Base-by-base conservation (phyloP, 2,113 vertebrate genomes). In the Phyllostomus discolor region DNA sequence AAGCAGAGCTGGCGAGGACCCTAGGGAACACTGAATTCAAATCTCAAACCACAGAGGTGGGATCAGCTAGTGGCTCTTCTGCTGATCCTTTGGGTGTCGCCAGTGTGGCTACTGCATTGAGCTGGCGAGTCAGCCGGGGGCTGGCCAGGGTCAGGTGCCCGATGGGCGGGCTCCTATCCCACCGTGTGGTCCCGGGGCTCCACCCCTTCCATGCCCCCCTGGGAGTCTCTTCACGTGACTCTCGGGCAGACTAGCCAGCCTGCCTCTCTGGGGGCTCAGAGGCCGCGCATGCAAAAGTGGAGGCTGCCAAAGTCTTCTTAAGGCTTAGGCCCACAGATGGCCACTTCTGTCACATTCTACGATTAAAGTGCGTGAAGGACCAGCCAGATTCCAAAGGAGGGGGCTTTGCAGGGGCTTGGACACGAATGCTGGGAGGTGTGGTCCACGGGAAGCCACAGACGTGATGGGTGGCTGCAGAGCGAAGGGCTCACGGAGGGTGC, bases 381-480 rank as follows among this genome's bases (percentile, higher is more conserved):
- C 33, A 8, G 11, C 33, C 59, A 67, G 6, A 35, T 52, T 31
- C 12, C 46, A 54, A 33, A 33, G 31, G 38, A 24, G 11, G 11
- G 2, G 31, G 10, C 28, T 1, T 0, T 5, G 17, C 57, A 43
- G 33, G 16, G 35, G 28, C 22, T 0, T 43, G n/a, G 26, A n/a
- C 19, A 5, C 35, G 43, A n/a, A 41, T 7, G 5, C 62, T 54
- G 5, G 24, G 10, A 31, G 9, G 5, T 31, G 15, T 10, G 26
- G 24, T 62, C 7, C 54, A 2, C 1, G 2, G 48, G 8, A 41
- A 12, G 7, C 24, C 73, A 12, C 22, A 2, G 31, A 20, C 7
- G 10, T 22, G 9, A 19, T 2, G 5, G 57, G 41, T 0, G 9
- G 33, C 24, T 26, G 20, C n/a, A 8, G 1, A 5, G 6, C 4